A percentile compares a stretch with the other conserved stretches of the same genome.
Evolutionary conservation across 2,888 invertebrate genomes (phyloP).

Genomic region (Melieria picta): DNA sequence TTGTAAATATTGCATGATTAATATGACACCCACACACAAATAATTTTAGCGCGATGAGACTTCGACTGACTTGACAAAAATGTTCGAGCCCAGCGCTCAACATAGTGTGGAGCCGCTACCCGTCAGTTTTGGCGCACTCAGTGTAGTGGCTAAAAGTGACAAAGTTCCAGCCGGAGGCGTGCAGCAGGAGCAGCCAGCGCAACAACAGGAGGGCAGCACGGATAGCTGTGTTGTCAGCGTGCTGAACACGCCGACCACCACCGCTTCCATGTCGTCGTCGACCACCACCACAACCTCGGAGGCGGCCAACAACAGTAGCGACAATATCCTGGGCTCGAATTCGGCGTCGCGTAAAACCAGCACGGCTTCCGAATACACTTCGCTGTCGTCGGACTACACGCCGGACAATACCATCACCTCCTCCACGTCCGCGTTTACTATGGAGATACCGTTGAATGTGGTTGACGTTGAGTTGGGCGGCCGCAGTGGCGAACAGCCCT

Average conservation of each 20-base stretch:
- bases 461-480: not conserved
- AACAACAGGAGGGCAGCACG: not conserved
- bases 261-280: conserved; percentile 55
- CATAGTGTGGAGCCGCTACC: not conserved
- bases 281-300: conserved; percentile 51
- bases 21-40: conserved; percentile 34
- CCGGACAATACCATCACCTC: conserved; percentile 68
- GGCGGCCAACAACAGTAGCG: conserved; percentile 53
- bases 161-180: not conserved
- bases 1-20: conserved; percentile 1
- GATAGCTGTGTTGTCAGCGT: not conserved
- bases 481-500: not conserved
- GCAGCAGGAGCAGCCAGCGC: not conserved
- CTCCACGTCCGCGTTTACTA: conserved; percentile 44
- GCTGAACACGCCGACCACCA: conserved; percentile 48
- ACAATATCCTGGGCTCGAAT: conserved; percentile 54
- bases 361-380: conserved; percentile 68
- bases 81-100: conserved; percentile 59
- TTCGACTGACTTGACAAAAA: conserved; percentile 63
- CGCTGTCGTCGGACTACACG: conserved; percentile 68
- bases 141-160: conserved; percentile 10
- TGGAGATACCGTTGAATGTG: conserved; percentile 16
- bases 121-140: not conserved
- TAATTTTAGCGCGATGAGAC: conserved; percentile 65
- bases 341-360: conserved; percentile 70